A percentile compares a stretch with the other conserved stretches of the same genome.
Evolutionary conservation across 2,888 invertebrate genomes (phyloP).

Genomic region (Saturnia pavonia): DNA sequence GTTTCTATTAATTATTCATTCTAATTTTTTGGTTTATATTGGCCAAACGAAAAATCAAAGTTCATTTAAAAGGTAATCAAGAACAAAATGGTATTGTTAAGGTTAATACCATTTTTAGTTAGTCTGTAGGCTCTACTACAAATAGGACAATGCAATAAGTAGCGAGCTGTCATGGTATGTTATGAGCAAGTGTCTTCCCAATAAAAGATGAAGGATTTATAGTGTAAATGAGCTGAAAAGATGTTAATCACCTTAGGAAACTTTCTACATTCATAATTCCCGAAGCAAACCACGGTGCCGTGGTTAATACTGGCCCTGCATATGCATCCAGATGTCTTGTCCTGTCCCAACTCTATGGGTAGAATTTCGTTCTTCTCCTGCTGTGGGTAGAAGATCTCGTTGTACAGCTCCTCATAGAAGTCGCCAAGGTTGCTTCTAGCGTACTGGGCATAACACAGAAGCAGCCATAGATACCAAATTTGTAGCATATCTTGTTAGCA

Average conservation of each 20-base stretch:
- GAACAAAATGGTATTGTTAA: no score
- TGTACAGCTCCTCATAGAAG: slow-evolving; percentile 57
- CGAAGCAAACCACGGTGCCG: slow-evolving; percentile 75
- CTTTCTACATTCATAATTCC: slow-evolving; percentile 71
- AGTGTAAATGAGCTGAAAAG: background rate
- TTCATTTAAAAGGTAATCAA: no score
- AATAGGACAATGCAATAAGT: background rate
- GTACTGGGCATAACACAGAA: slow-evolving; percentile 65
- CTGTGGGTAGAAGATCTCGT: slow-evolving; percentile 47
- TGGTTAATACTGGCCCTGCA: slow-evolving; percentile 66
- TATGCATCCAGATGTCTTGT: slow-evolving; percentile 70
- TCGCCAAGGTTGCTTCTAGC: slow-evolving; percentile 56
- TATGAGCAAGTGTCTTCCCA: no score
- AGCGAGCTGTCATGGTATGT: background rate
- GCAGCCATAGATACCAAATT: slow-evolving; percentile 61
- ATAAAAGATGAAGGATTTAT: background rate
- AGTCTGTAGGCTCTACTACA: background rate
- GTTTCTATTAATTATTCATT: no score
- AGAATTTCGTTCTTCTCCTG: slow-evolving; percentile 48
- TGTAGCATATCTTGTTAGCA: slow-evolving; percentile 46
- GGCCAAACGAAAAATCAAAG: no score
- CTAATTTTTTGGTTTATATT: no score
- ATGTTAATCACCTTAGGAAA: slow-evolving; percentile 68
- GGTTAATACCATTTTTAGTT: no score
- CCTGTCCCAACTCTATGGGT: slow-evolving; percentile 60